These are phyloP conservation scores for Trialeurodes vaporariorum DNA, from an alignment of 1,140 invertebrate species.

Conservation along the genomic window DNA sequence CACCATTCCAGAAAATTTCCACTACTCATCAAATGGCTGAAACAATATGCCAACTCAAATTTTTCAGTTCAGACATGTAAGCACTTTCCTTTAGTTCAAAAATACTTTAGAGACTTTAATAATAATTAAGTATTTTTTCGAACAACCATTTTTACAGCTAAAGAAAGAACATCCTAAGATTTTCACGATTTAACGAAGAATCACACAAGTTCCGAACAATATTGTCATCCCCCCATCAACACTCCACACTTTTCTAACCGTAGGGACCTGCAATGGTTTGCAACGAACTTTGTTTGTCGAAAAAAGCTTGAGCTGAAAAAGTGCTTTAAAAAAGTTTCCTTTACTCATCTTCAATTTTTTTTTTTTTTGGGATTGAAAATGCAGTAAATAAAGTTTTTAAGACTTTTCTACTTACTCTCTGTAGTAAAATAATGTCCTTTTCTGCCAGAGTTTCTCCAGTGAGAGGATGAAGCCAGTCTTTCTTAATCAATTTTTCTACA, in stretches of 20 bases:
- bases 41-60: no score
- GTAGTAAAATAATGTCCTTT: constrained; percentile 83
- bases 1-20: no score
- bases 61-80: no score
- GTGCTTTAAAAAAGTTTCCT: background rate
- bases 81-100: no score
- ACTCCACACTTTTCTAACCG: background rate
- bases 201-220: no score
- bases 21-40: no score
- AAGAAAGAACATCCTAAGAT: no score
- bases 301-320: background rate
- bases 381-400: no score
- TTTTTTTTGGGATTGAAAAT: background rate
- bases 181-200: no score
- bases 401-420: constrained; percentile 72
- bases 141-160: no score
- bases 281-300: background rate
- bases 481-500: constrained; percentile 90
- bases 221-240: background rate
- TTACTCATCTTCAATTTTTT: background rate
- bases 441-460: constrained; percentile 78
- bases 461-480: constrained; percentile 93
- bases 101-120: no score
- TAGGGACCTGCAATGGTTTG: background rate
- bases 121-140: no score